Conservation (phyloP, 1,140 invertebrate genomes). For the Reticulitermes speratus region DNA sequence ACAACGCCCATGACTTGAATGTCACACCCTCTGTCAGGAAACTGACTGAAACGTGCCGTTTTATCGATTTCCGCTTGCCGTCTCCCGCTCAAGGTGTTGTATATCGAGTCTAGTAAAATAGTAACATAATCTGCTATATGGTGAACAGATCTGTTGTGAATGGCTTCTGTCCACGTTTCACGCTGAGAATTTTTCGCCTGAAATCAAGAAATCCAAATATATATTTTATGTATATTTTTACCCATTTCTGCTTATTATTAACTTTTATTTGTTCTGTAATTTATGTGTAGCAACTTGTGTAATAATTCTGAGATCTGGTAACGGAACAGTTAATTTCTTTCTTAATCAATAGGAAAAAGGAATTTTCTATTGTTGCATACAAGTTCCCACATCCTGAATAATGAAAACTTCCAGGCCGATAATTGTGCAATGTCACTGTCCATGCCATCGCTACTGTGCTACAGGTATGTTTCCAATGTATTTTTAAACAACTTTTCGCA, state of each 20-base stretch:
- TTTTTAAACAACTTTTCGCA: not conserved
- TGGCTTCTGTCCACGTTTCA: not conserved
- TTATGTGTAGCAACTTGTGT: not conserved
- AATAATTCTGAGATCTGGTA: not conserved
- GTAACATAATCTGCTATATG: not conserved
- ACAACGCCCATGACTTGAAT: not conserved
- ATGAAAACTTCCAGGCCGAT: not conserved
- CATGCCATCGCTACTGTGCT: constrained; percentile 19
- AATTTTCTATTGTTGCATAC: not conserved
- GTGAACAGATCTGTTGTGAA: not conserved
- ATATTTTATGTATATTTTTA: not conserved
- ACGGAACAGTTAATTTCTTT: not conserved
- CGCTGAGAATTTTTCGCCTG: not conserved
- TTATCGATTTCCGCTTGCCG: not conserved
- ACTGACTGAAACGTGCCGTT: not conserved
- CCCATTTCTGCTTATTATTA: not conserved
- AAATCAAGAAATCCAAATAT: not conserved
- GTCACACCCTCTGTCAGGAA: constrained; percentile 9
- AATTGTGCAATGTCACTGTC: not conserved
- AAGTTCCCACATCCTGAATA: not conserved
- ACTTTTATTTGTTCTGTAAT: not conserved
- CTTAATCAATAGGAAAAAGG: not conserved
- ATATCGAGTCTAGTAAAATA: not conserved
- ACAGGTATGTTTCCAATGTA: not conserved
- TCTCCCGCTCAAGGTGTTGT: not conserved